Evolutionary conservation across 2,113 vertebrate species (phyloP).

Genomic region (Dermatemys mawii): DNA sequence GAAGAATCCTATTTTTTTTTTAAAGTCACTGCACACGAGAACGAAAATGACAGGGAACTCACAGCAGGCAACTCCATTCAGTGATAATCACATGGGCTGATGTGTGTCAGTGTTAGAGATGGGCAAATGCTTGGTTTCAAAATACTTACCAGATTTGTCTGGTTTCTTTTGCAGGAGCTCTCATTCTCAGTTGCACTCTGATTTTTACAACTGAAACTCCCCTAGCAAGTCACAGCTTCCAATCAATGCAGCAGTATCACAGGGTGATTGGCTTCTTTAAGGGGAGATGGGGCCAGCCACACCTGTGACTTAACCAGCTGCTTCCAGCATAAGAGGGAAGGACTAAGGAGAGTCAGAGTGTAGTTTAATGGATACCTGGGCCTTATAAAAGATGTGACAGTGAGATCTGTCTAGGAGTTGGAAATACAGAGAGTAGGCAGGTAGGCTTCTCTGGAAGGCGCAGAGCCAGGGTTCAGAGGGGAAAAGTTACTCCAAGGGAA

Average conservation of each 20-base stretch:
- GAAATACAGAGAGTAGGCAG: neutral
- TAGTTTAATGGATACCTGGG: neutral
- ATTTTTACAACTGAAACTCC: neutral
- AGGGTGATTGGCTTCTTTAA: neutral
- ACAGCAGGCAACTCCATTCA: neutral
- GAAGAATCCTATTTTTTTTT: neutral
- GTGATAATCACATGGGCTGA: neutral
- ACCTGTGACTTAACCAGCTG: neutral
- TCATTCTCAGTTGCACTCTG: neutral
- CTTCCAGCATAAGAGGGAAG: neutral
- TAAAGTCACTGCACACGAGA: neutral
- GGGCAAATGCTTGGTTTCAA: slow-evolving; percentile 4
- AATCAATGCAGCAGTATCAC: neutral
- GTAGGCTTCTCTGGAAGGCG: neutral
- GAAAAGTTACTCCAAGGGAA: neutral
- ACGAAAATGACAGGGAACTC: slow-evolving; percentile 7
- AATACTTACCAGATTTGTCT: neutral
- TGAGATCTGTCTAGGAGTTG: neutral
- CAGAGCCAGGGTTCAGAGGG: neutral
- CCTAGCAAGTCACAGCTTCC: neutral
- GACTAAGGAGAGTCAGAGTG: neutral
- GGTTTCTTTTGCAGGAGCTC: neutral
- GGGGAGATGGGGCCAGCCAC: neutral
- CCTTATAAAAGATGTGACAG: neutral
- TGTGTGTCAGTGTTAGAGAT: neutral